Evolutionary conservation across 1,140 invertebrate genomes (phyloP).

Genomic region (Drosophila funebris): DNA sequence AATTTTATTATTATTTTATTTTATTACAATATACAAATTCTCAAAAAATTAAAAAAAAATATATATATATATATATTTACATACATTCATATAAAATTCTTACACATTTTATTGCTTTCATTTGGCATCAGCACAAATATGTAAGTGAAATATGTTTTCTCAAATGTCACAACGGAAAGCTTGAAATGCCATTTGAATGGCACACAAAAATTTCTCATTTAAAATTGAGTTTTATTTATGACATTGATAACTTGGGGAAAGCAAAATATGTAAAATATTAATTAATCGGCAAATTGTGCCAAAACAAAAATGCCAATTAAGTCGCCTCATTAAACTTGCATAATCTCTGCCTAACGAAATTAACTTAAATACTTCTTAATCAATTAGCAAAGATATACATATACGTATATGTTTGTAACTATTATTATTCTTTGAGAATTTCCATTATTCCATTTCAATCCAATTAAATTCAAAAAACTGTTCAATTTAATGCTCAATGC

Average conservation of each 20-base stretch:
- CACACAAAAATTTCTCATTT: neutral
- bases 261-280: neutral
- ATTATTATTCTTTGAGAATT: neutral
- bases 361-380: neutral
- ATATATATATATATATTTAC: too few species aligned
- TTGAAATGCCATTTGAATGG: neutral
- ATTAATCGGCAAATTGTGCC: too few species aligned
- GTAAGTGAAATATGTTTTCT: neutral
- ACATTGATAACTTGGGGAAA: neutral
- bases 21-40: constrained; percentile 6
- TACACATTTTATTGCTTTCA: neutral
- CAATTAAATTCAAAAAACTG: neutral
- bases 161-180: neutral
- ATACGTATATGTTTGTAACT: too few species aligned
- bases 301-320: neutral
- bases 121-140: neutral
- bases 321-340: neutral
- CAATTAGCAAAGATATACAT: neutral
- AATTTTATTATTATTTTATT: constrained; percentile 2
- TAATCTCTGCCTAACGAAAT: neutral
- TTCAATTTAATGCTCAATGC: neutral
- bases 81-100: neutral
- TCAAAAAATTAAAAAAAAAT: neutral
- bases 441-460: neutral
- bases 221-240: too few species aligned